Evolutionary conservation across 2,888 invertebrate species (phyloP), one percentile per base, ranked within the genome.

Genomic region (Autographa gamma): DNA sequence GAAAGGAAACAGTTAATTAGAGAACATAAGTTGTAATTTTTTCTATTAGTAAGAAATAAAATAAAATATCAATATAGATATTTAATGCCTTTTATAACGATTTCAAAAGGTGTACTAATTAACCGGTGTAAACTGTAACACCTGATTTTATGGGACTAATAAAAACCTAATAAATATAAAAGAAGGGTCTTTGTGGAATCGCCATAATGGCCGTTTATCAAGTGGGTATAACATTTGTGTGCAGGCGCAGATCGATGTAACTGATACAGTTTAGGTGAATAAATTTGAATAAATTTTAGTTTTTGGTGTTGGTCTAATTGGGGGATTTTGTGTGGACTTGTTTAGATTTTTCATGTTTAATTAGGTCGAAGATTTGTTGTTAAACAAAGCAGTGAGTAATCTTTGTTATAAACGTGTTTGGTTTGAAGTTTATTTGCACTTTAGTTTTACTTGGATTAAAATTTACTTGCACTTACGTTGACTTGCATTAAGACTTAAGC

Each of bases 111-210:
- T 4, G 19, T 13, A 1, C 32, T 65, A 69, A 76, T 85, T 83
- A 80, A 60, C 52, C 54, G 74, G 88, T 86, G 88, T 88, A 85
- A 89, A 88, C 74, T 86, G 69, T 84, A 88, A 88, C 91, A 91
- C 92, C 89, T 90, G 89, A 90, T 91, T 91, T 91, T 89, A 92
- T 87, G 79, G 78, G 34, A 11, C 77, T 80, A 85, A 86, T 88
- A 89, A 91, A 90, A 79, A 85, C 87, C 84, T 85, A 91, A 91
- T 90, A 89, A 83, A 86, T 86, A 85, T 91, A 86, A 89, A 89
- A 76, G 65, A 77, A 65, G 70, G 69, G 31, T 56, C 58, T 73
- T 70, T 61, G 69, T 68, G 74, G 81, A 79, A 83, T 82, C 82
- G 76, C 82, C 68, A 79, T 86, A 80, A 80, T 84, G 82, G 79